Evolutionary conservation across 2,113 vertebrate species (phyloP).

Genomic region (Dascyllus trimaculatus): DNA sequence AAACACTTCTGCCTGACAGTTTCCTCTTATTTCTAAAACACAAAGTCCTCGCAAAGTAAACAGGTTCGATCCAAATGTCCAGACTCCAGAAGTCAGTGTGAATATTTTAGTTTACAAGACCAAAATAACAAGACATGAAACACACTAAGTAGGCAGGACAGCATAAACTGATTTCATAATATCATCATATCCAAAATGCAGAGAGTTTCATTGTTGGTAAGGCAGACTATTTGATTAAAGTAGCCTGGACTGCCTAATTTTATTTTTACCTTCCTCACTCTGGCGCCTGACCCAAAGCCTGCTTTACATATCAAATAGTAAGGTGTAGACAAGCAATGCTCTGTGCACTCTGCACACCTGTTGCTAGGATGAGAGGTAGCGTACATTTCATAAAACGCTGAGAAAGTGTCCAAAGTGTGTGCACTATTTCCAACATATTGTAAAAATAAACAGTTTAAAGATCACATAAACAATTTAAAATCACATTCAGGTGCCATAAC

Average conservation of each 20-base stretch:
- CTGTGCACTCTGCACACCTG: not conserved
- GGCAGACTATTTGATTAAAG: not conserved
- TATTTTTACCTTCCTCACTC: conserved; percentile 6
- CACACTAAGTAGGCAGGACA: not conserved
- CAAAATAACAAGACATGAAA: not conserved
- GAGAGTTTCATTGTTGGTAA: not conserved
- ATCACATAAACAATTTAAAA: not conserved
- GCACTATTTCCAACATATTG: not conserved
- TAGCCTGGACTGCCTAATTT: not conserved
- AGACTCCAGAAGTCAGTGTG: not conserved
- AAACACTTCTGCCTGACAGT: conserved; percentile 50
- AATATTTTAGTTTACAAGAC: not conserved
- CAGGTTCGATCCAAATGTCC: conserved; percentile 23
- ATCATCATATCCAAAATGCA: not conserved
- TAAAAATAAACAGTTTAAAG: not conserved
- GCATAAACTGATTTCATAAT: not conserved
- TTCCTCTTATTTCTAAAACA: conserved; percentile 47
- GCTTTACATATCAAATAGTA: conserved; percentile 10
- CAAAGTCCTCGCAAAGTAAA: conserved; percentile 47
- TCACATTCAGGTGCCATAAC: too few relatives aligned
- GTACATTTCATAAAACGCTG: not conserved
- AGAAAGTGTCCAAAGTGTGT: not conserved
- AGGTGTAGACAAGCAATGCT: not conserved
- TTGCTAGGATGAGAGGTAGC: not conserved
- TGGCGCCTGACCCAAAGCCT: not conserved